Evolutionary conservation across 2,888 invertebrate species (phyloP), one percentile per base, ranked within the genome.

Genomic region (Agrochola lychnidis): DNA sequence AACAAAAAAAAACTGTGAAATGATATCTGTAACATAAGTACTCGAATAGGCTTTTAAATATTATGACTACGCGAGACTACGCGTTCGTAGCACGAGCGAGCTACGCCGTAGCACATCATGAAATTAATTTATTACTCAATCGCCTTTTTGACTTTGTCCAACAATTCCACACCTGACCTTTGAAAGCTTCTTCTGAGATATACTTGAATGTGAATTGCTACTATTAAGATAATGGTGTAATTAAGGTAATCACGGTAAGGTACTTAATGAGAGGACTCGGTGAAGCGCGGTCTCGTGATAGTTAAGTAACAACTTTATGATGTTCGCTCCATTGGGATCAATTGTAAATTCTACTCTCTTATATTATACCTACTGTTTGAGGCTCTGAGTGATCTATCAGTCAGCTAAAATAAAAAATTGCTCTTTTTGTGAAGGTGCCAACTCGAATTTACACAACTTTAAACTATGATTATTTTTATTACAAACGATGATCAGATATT

Each of bases 161-260:
- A 51, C 40, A n/a, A 51, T n/a, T 72, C 42, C 19, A 64, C 16
- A n/a, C 30, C 19, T 42, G 56, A 63, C 30, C 48, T 12, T 56
- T 22, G 19, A n/a, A 42, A 51, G 62, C 40, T n/a, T 66, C 45
- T 51, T 56, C 7, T n/a, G n/a, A 75, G 42, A 48, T 56, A 16
- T 53, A 59, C 42, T 25, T 76, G n/a, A 66, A 82, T 42, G 25
- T 57, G 51, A 78, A 79, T 79, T 51, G 67, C 68, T 63, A 14
- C 69, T 70, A 76, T 77, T 68, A 73, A 71, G 78, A 77, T 67
- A 80, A 82, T 82, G 61, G 25, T 51, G 56, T 70, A 61, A 82
- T 80, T 82, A 77, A 51, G 64, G 10, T 66, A 66, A 80, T 80
- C 64, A 61, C 30, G 42, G 69, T n/a, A 64, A 51, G n/a, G 51